Evolutionary conservation across 2,113 vertebrate species (phyloP).

Genomic region (Misgurnus mizolepis): DNA sequence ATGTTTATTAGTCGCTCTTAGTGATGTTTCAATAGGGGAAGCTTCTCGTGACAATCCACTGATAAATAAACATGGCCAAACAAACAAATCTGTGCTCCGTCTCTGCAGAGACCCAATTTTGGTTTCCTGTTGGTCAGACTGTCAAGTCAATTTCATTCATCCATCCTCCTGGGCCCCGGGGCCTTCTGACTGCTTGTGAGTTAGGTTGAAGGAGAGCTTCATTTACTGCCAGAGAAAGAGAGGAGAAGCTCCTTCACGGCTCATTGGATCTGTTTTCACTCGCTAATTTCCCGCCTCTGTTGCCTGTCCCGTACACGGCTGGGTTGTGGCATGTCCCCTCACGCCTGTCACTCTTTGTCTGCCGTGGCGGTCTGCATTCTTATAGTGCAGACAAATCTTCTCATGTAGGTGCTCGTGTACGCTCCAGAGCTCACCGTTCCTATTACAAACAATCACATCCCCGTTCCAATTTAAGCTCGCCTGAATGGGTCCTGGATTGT

Average conservation of each 20-base stretch:
- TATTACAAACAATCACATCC: not conserved
- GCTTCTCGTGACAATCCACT: constrained; percentile 23
- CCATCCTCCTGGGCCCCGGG: constrained; percentile 28
- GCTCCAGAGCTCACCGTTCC: constrained; percentile 22
- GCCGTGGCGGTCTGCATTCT: constrained; percentile 36
- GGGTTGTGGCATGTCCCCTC: constrained; percentile 48
- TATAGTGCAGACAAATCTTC: constrained; percentile 24
- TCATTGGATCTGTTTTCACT: constrained; percentile 79
- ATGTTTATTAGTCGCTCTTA: constrained; percentile 28
- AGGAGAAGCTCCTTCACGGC: constrained; percentile 74
- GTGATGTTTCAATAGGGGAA: not conserved
- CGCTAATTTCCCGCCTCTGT: constrained; percentile 72
- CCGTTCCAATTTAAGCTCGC: constrained; percentile 14
- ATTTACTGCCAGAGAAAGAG: constrained; percentile 56
- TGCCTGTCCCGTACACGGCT: constrained; percentile 52
- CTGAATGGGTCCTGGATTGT: not conserved
- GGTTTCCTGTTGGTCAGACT: constrained; percentile 24
- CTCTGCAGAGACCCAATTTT: constrained; percentile 35
- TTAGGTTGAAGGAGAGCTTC: constrained; percentile 38
- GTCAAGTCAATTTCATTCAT: constrained; percentile 22
- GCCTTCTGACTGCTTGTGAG: constrained; percentile 33
- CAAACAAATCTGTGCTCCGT: constrained; percentile 35
- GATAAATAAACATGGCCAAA: constrained; percentile 41
- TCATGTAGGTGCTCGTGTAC: not conserved
- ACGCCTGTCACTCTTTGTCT: constrained; percentile 51